Percentiles rank a stretch among this genome's conserved stretches.
Conservation (phyloP, 2,888 invertebrate species). For the Coecobrya sp. region DNA sequence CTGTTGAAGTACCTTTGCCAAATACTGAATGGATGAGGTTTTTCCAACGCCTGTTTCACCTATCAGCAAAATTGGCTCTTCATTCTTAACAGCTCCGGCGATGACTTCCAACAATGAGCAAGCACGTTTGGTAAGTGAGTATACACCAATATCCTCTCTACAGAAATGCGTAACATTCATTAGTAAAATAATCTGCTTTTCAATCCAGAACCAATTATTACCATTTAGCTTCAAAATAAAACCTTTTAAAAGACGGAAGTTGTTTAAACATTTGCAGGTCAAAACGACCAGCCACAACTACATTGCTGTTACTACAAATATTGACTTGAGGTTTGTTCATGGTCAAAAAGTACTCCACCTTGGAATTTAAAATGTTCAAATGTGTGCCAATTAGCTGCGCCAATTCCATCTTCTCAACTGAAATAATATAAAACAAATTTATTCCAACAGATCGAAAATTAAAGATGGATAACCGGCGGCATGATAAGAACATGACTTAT, state of each 20-base stretch:
- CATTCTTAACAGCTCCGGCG: slow-evolving; percentile 93
- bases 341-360: slow-evolving; percentile 93
- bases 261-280: slow-evolving; percentile 86
- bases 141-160: slow-evolving; percentile 87
- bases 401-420: slow-evolving; percentile 90
- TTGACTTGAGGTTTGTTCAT: slow-evolving; percentile 91
- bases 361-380: slow-evolving; percentile 94
- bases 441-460: too few relatives aligned
- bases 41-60: slow-evolving; percentile 99
- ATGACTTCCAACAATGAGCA: slow-evolving; percentile 95
- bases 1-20: slow-evolving; percentile 94
- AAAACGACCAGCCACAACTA: slow-evolving; percentile 92
- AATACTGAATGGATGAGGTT: slow-evolving; percentile 97
- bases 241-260: slow-evolving; percentile 29
- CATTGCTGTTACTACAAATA: slow-evolving; percentile 88
- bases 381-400: slow-evolving; percentile 93
- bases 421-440: slow-evolving; percentile 84
- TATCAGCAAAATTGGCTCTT: slow-evolving; percentile 97
- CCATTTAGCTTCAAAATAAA: background rate
- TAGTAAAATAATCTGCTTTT: slow-evolving; percentile 5
- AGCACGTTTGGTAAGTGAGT: slow-evolving; percentile 94
- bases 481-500: too few relatives aligned
- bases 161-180: slow-evolving; percentile 27
- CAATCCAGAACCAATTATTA: background rate
- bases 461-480: too few relatives aligned